Conservation (phyloP, 1,140 invertebrate species). For the Pararge aegeria region DNA sequence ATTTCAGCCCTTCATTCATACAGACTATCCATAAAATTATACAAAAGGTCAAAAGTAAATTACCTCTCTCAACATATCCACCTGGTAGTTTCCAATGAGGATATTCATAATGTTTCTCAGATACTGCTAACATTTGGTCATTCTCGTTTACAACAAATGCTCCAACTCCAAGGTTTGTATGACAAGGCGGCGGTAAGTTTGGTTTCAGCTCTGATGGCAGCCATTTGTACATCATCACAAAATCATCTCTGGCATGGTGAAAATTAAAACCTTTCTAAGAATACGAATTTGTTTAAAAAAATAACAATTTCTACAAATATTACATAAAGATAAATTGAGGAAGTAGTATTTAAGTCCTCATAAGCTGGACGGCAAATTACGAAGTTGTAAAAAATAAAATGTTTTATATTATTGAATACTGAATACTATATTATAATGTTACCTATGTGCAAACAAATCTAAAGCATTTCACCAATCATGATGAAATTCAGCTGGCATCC, state of each 20-base stretch:
- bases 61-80: constrained; percentile 93
- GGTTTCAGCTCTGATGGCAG: constrained; percentile 79
- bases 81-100: constrained; percentile 94
- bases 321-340: too few relatives aligned
- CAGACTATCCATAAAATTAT: too few relatives aligned
- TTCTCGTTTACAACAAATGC: constrained; percentile 90
- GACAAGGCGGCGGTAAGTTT: constrained; percentile 90
- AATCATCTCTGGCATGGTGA: constrained; percentile 91
- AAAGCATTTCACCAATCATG: too few relatives aligned
- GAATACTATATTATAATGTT: too few relatives aligned
- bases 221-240: constrained; percentile 91
- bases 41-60: not conserved
- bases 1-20: too few relatives aligned
- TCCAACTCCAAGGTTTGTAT: constrained; percentile 93
- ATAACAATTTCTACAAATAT: too few relatives aligned
- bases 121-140: constrained; percentile 88
- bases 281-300: constrained; percentile 39
- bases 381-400: too few relatives aligned
- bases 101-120: constrained; percentile 85
- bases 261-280: constrained; percentile 90
- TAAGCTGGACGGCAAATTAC: too few relatives aligned
- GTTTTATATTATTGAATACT: too few relatives aligned
- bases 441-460: too few relatives aligned
- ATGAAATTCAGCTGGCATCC: too few relatives aligned
- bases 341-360: too few relatives aligned